Base-by-base conservation (phyloP, 2,113 vertebrate species). In the Laticauda laticaudata region DNA sequence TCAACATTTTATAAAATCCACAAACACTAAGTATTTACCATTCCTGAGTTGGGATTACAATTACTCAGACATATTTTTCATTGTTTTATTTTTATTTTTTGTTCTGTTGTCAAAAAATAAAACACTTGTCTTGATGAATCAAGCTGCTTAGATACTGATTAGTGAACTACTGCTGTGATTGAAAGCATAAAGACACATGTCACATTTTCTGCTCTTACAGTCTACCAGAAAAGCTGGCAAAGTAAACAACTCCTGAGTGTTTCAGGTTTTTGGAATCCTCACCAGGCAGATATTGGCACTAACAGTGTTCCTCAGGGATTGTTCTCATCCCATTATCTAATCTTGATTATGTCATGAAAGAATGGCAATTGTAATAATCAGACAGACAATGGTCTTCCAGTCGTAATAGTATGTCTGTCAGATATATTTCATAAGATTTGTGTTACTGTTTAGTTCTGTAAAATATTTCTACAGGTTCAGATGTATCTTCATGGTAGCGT, bases 91-190 rank as follows among this genome's bases (percentile, higher is more conserved):
- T 75, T n/a, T n/a, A 7, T 81, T 81, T 39, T 39, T 91, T 88
- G 34, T 89, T 91, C 54, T 90, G 24, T 91, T 92, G 53, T 64
- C 4, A 56, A 89, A 94, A 92, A 95, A 94, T 26, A 88, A 91
- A 29, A 2, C 81, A 91, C 0, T 0, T 91, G 87, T 39, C 0
- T 21, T 93, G 61, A 55, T 91, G 90, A 26, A 69, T 75, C 6
- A 69, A 94, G 39, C 91, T 93, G 21, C 45, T 94, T 91, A 86
- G 75, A 86, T 43, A 12, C 87, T 51, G 10, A 90, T 39, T 0
- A 54, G 88, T 89, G 43, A 91, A 91, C 55, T 3, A n/a, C 87
- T 94, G 87, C 91, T 94, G 59, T 92, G 91, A 95, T 45, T 92
- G 94, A 91, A 15, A 95, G 81, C 29, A 85, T 57, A 92, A 91